Evolutionary conservation across 2,113 vertebrate species (phyloP).

Genomic region (Empidonax traillii): DNA sequence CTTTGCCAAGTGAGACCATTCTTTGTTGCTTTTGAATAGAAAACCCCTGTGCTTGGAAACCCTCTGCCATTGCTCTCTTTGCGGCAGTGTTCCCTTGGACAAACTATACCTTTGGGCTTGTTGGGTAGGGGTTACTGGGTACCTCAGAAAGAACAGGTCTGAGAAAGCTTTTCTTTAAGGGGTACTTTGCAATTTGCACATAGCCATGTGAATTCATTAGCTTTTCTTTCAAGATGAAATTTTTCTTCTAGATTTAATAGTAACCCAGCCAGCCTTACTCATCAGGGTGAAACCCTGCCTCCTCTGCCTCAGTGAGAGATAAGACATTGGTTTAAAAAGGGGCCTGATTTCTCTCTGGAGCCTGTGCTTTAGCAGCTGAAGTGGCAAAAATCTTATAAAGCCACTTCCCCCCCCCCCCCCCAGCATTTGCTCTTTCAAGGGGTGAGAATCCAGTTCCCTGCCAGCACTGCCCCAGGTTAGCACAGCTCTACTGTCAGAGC

Average conservation of each 20-base stretch:
- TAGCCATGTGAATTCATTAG: not conserved
- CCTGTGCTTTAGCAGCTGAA: not conserved
- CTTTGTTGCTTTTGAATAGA: not conserved
- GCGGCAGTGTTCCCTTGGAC: not conserved
- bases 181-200: not conserved
- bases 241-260: not conserved
- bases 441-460: not conserved
- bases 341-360: not conserved
- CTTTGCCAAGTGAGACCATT: fast-evolving
- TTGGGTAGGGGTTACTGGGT: not conserved
- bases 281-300: not conserved
- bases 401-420: fast-evolving
- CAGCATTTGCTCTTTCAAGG: not conserved
- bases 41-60: not conserved
- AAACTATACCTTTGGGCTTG: not conserved
- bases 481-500: not conserved
- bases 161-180: not conserved
- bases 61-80: not conserved
- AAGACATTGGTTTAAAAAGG: not conserved
- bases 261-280: not conserved
- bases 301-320: not conserved
- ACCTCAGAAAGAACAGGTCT: not conserved
- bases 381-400: not conserved
- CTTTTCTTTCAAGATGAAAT: not conserved
- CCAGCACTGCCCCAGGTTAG: not conserved